Base-by-base conservation (phyloP, 2,113 vertebrate species). In the Emydocephalus ijimae region DNA sequence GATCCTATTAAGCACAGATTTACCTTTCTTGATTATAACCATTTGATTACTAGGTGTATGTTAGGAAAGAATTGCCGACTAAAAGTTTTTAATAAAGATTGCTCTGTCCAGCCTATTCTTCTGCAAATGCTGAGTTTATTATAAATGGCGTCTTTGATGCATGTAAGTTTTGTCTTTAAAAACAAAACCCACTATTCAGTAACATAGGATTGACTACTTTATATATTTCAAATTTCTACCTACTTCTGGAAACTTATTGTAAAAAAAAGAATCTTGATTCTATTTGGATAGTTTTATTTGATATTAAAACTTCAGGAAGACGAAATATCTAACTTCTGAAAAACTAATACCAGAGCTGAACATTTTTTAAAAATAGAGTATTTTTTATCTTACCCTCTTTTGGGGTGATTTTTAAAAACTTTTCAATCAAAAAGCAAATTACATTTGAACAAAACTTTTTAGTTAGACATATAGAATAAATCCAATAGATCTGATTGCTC, bases 371-470 rank as follows among this genome's bases (percentile, higher is more conserved):
- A 86, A 91, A 85, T 91, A 61, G 56, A 91, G 18, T 91, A 95
- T 92, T 94, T 39, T 96, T 55, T 89, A 91, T 92, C 95, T 93
- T 21, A 94, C 7, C 87, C 8, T 52, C 91, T 96, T 92, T 93
- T 95, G 90, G 90, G 89, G 48, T 87, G 93, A 92, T n/a, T 61
- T 39, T 74, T 94, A 92, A 7, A 61, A 95, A 94, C 48, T 91
- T 4, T 34, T 96, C 7, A 95, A 94, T 95, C 92, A 74, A 92
- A 94, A 96, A 61, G 90, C 88, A 0, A 92, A 91, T 95, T 94
- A 91, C 87, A 95, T 92, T 93, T 10, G 95, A 96, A 93, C 89
- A 39, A 54, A 95, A 97, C 89, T 87, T 92, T 59, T 92, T 61
- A 26, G n/a, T 39, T 34, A 85, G 43, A 59, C 64, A 50, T 34